Evolutionary conservation across 2,888 invertebrate genomes (phyloP).

Genomic region (Volucella inflata): DNA sequence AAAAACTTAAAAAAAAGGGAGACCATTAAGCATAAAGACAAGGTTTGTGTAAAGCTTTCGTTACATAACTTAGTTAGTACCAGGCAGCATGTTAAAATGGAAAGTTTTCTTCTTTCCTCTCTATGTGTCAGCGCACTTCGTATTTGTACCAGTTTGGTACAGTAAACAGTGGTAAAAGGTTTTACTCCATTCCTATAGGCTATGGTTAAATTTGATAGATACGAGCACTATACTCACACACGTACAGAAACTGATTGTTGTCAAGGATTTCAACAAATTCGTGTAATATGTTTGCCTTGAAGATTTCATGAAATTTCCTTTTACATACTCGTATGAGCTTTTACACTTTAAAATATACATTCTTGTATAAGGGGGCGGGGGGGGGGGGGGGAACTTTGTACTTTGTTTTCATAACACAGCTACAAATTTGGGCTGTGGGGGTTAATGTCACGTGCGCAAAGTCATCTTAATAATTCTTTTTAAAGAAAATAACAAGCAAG

Average conservation of each 20-base stretch:
- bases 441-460: constrained; percentile 11
- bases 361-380: too few relatives aligned
- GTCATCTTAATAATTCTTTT: neutral
- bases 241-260: too few relatives aligned
- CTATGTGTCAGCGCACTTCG: neutral
- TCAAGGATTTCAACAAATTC: too few relatives aligned
- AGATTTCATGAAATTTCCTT: too few relatives aligned
- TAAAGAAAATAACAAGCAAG: neutral
- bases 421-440: neutral
- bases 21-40: constrained; percentile 43
- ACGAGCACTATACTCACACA: too few relatives aligned
- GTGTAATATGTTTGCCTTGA: too few relatives aligned
- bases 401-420: neutral
- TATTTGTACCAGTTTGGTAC: constrained; percentile 23
- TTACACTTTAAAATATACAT: too few relatives aligned
- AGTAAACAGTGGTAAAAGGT: constrained; percentile 16
- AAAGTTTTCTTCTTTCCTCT: constrained; percentile 27
- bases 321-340: too few relatives aligned
- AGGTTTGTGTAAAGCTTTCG: constrained; percentile 51
- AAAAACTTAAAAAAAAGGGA: constrained; percentile 18
- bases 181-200: neutral
- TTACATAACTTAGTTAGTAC: constrained; percentile 52
- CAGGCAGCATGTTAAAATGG: neutral
- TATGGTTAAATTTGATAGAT: neutral
- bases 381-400: too few relatives aligned